Base-by-base conservation (phyloP, 1,140 invertebrate species). In the Drosophila varians region DNA sequence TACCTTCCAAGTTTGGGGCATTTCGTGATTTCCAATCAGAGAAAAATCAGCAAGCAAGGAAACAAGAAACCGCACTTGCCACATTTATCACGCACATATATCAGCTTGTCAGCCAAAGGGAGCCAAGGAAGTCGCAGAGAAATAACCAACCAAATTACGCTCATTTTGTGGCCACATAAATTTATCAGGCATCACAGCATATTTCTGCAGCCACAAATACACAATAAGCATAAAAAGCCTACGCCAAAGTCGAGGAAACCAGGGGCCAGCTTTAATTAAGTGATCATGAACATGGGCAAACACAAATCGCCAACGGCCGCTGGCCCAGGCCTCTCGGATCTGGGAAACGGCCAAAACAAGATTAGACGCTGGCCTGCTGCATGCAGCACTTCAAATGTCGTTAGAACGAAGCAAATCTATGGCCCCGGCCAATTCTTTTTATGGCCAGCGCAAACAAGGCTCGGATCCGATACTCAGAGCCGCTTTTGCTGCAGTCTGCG, bases 61-160 rank as follows among this genome's bases (percentile, higher is more conserved):
- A 49, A 52, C 62, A 55, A 57, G 42, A 52, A 53, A 45, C 72
- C 75, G 46, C 71, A 77, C 31, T 52, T 51, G 56, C 70, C 68
- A 57, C 66, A 84, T 80, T 84, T 84, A 84, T 84, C 80, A 84
- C 80, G 80, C 80, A 84, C 80, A 84, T 80, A 73, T 86, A 84
- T 84, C 76, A 80, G 80, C 76, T 87, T 84, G 80, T 80, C 82
- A 80, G 80, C 72, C 80, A 55, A 62, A 79, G 73, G 71, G 62
- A 34, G 72, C 6, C 54, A 45, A 23, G 46, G n/a, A 45, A 42
- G 18, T 34, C 43, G n/a, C 45, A 31, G 48, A 51, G 55, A 64
- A 57, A 56, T 23, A 80, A 60, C 77, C 69, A 76, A 87, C 83
- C 82, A 87, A 87, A 87, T 88, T 87, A 87, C 83, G 82, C 82